Evolutionary conservation across 2,113 vertebrate species (phyloP).

Genomic region (Calyptommatus sinebrachiatus): DNA sequence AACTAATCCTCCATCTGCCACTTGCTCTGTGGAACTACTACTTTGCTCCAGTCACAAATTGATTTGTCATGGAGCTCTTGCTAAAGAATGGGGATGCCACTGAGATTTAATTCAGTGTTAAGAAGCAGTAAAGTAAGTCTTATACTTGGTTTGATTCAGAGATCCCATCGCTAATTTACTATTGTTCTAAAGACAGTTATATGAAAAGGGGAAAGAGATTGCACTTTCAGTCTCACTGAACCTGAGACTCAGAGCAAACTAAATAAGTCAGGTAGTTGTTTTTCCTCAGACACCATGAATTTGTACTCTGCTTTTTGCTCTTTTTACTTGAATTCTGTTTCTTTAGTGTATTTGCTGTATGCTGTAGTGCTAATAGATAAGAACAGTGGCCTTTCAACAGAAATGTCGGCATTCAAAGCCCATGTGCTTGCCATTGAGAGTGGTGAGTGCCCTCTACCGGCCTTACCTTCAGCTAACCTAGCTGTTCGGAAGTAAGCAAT

Average conservation of each 20-base stretch:
- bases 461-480: too few relatives aligned
- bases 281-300: not conserved
- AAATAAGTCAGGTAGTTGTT: not conserved
- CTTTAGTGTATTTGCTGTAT: conserved; percentile 22
- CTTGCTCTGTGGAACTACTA: conserved; percentile 23
- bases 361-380: not conserved
- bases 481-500: too few relatives aligned
- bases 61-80: conserved; percentile 48
- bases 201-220: not conserved
- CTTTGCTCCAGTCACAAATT: conserved; percentile 40
- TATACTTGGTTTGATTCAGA: not conserved
- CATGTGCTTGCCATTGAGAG: too few relatives aligned
- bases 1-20: conserved; percentile 34
- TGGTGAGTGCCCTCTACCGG: too few relatives aligned
- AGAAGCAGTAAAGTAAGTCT: not conserved
- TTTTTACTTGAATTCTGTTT: not conserved
- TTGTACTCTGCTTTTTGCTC: accelerated
- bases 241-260: not conserved
- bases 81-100: conserved; percentile 41
- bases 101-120: conserved; percentile 54
- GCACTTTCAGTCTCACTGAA: not conserved
- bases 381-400: too few relatives aligned
- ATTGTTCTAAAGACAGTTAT: not conserved
- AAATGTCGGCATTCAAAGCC: too few relatives aligned
- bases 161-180: not conserved